phyloP scores from a whole-genome alignment of 2,888 invertebrate species.

The Microdon myrmicae region DNA sequence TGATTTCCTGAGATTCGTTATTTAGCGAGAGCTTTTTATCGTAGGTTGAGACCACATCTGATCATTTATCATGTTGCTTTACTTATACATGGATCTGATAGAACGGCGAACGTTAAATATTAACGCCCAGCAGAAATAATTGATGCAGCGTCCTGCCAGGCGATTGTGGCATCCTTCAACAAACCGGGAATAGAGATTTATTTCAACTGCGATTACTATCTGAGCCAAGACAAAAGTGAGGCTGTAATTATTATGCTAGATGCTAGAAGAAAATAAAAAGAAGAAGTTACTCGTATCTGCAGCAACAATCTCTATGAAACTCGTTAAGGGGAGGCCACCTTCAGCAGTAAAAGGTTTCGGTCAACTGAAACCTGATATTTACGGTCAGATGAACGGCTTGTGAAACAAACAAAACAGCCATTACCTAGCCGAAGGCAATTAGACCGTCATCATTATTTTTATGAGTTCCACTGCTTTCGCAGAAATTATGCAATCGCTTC shows the following conservation, averaged over 20 bases:
- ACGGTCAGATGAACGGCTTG: conserved; percentile 2
- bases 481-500: conserved; percentile 24
- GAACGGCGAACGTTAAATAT: too few relatives aligned
- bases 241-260: conserved; percentile 32
- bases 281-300: conserved; percentile 6
- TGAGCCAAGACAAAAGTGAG: conserved; percentile 11
- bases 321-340: conserved; percentile 17
- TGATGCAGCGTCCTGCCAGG: too few relatives aligned
- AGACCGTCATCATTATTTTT: conserved; percentile 14
- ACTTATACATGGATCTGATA: too few relatives aligned
- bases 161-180: too few relatives aligned
- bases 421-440: conserved; percentile 8
- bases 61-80: too few relatives aligned
- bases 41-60: too few relatives aligned
- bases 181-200: too few relatives aligned
- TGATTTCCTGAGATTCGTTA: too few relatives aligned
- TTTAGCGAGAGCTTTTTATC: too few relatives aligned
- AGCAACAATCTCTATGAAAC: conserved; percentile 21
- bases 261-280: too few relatives aligned
- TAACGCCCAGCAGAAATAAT: too few relatives aligned
- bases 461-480: conserved; percentile 9
- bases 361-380: conserved; percentile 6
- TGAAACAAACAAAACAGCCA: background rate
- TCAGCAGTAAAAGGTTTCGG: conserved; percentile 15
- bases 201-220: too few relatives aligned